Base-by-base conservation (phyloP, 2,113 vertebrate species). In the Neolamprologus devosi region DNA sequence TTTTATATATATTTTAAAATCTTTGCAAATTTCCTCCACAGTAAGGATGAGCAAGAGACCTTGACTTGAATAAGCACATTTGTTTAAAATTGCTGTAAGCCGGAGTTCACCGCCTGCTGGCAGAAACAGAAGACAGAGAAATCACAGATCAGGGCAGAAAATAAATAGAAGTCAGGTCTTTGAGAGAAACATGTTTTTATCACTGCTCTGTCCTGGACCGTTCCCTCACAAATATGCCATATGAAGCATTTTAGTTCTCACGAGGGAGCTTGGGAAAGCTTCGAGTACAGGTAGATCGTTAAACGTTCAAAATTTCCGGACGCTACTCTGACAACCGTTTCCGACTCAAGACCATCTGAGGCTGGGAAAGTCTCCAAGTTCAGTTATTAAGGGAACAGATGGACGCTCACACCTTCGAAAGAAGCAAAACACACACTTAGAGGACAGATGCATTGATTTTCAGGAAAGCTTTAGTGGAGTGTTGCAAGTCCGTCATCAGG, bases 391-490 rank as follows among this genome's bases (percentile, higher is more conserved):
- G 23, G 80, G 83, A 80, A 51, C 57, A 10, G 75, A 70, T 84
- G 53, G 79, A 87, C 79, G 80, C 65, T 89, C 78, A 84, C 83
- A 85, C 87, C 91, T 93, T 83, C 23, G 87, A 88, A 83, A 91
- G 60, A 85, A 83, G 13, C 57, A 88, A 89, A 65, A 37, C 30
- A 84, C 58, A 88, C 78, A 83, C 28, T 81, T 37, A 81, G 51
- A 85, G 68, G 55, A 88, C 51, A 58, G 84, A 86, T 83, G 70
- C 87, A 82, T 90, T 5, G 47, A 87, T 87, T 86, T 82, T 88
- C 21, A 84, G 78, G 49, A 51, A 51, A 49, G 81, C 73, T 86
- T 82, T 85, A 79, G 81, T 85, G 89, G 51, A 73, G 75, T 87
- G 82, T 81, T 88, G 58, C 65, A 81, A n/a, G 81, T 87, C 83